Percentiles rank a stretch among this genome's conserved stretches.
Evolutionary conservation across 2,797 vertebrate genomes (phyloP).

Genomic region (Otus scops): DNA sequence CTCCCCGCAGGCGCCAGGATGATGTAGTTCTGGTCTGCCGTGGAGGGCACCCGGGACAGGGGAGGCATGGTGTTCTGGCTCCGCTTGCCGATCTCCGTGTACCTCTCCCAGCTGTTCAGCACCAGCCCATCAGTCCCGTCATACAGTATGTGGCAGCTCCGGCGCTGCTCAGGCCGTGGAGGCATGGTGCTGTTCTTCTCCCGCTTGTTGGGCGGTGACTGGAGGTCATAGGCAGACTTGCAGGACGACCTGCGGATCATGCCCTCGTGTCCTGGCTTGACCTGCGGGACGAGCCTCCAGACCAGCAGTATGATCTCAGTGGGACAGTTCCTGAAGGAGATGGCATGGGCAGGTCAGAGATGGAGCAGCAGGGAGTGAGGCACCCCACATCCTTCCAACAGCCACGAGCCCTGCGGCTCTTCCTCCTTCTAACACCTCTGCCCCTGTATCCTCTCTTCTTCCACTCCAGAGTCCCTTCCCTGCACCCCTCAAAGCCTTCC

Average conservation of each 20-base stretch:
- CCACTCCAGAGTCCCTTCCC: neutral
- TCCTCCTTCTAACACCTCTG: neutral
- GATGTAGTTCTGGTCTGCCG: conserved; percentile 93
- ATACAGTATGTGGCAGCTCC: conserved; percentile 82
- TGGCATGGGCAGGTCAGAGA: neutral
- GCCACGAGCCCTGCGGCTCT: fast-evolving
- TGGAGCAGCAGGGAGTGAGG: neutral
- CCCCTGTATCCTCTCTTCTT: neutral
- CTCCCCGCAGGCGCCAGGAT: conserved; percentile 90
- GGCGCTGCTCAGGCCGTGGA: conserved; percentile 80
- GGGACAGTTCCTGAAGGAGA: conserved; percentile 82
- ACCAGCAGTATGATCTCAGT: conserved; percentile 90
- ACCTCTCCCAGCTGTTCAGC: conserved; percentile 76
- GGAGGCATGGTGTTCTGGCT: conserved; percentile 71
- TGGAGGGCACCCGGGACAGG: conserved; percentile 79
- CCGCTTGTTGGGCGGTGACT: conserved; percentile 81
- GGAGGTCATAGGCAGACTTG: conserved; percentile 84
- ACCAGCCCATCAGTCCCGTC: conserved; percentile 73
- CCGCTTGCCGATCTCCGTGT: conserved; percentile 77
- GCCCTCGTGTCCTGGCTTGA: conserved; percentile 84
- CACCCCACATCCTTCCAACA: fast-evolving
- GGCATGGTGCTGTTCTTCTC: conserved; percentile 79
- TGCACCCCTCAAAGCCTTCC: neutral
- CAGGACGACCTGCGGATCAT: conserved; percentile 86
- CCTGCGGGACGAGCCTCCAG: conserved; percentile 87